A percentile compares a stretch with the other conserved stretches of the same genome.
phyloP scores from a whole-genome alignment of 2,888 invertebrate genomes.

The Drosophila hamatofila region DNA sequence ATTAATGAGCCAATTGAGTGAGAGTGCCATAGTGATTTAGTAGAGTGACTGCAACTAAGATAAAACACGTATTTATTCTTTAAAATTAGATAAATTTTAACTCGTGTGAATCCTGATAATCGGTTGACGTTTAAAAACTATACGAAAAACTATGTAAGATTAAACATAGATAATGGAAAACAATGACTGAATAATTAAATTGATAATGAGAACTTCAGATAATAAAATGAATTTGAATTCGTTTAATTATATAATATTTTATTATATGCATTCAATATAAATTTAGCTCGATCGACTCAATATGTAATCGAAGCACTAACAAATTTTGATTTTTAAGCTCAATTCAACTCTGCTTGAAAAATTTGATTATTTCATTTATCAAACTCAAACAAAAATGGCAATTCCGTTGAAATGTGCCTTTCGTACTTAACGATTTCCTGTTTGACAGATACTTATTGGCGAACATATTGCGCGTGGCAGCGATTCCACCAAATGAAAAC shows the following conservation, averaged over 20 bases:
- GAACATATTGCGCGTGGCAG: conserved; percentile 14
- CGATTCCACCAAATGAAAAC: not conserved
- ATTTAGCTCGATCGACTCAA: too few relatives aligned
- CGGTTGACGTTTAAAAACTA: not conserved
- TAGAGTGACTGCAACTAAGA: too few relatives aligned
- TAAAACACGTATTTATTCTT: too few relatives aligned
- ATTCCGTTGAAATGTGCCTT: not conserved
- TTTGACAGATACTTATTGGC: conserved; percentile 4
- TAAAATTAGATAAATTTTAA: not conserved
- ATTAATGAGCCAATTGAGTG: not conserved
- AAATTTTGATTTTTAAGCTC: not conserved
- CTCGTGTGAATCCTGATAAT: not conserved
- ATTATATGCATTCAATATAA: too few relatives aligned
- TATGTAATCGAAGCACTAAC: too few relatives aligned
- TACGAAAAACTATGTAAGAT: too few relatives aligned
- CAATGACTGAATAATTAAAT: too few relatives aligned
- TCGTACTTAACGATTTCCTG: conserved; percentile 1
- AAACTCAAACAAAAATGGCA: not conserved
- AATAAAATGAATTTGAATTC: too few relatives aligned
- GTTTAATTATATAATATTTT: too few relatives aligned
- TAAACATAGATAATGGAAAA: too few relatives aligned
- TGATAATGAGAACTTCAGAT: too few relatives aligned
- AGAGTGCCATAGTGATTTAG: not conserved
- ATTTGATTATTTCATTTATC: not conserved
- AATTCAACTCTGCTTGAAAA: not conserved